Conservation (phyloP, 53 echinoderm and acorn worm genomes). For the Pentamera pediparva region DNA sequence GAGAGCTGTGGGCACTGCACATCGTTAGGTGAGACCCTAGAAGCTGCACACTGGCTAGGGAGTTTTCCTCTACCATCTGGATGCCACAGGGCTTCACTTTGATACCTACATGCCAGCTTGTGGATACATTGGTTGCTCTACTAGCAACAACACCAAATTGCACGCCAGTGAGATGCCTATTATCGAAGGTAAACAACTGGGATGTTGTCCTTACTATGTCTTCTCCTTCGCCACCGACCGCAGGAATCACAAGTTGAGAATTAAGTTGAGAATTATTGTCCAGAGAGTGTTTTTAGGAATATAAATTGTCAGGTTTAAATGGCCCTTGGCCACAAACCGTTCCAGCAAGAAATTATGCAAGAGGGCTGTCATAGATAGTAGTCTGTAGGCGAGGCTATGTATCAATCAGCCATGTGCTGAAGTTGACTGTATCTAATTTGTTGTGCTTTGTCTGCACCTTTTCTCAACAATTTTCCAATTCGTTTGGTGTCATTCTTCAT, state of each 20-base stretch:
- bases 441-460: background rate
- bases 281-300: background rate
- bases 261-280: background rate
- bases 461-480: too few species aligned
- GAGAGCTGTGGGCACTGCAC: background rate
- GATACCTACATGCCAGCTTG: background rate
- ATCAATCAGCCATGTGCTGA: background rate
- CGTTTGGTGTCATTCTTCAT: too few species aligned
- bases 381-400: background rate
- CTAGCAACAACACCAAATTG: background rate
- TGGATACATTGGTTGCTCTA: background rate
- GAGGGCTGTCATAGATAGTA: too few species aligned
- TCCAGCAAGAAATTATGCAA: too few species aligned
- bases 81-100: background rate
- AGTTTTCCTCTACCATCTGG: background rate
- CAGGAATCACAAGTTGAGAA: background rate
- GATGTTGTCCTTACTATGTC: background rate
- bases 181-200: background rate
- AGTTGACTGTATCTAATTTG: background rate
- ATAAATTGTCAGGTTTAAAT: background rate
- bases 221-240: background rate
- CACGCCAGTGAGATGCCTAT: background rate
- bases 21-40: background rate
- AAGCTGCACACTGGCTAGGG: background rate
- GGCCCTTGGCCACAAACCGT: too few species aligned